Conservation (phyloP, 2,797 vertebrate genomes). For the Malacoraja senta region DNA sequence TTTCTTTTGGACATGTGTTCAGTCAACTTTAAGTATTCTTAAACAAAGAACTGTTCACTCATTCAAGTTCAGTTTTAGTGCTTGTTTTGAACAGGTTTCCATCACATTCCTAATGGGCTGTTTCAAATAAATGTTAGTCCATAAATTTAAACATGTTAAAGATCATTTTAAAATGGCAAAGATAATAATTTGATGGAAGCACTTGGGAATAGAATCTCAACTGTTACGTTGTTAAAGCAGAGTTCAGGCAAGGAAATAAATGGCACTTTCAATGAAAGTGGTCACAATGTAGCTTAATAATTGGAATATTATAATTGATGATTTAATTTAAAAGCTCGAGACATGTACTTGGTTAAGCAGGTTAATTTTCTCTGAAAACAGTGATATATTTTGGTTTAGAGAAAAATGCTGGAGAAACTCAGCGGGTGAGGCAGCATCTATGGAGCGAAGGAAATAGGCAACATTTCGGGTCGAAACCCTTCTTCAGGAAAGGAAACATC, state of each 20-base stretch:
- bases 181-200: not conserved
- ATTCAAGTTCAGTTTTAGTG: not conserved
- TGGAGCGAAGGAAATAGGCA: too few relatives aligned
- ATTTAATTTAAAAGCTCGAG: not conserved
- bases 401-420: too few relatives aligned
- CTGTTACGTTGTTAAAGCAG: not conserved
- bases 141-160: not conserved
- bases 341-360: not conserved
- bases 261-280: not conserved
- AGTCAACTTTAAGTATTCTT: not conserved
- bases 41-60: not conserved
- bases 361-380: not conserved
- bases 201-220: not conserved
- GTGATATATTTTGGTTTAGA: too few relatives aligned
- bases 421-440: too few relatives aligned
- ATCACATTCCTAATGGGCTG: not conserved
- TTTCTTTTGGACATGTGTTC: not conserved
- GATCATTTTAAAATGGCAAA: not conserved
- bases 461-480: too few relatives aligned
- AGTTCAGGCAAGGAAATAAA: not conserved
- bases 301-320: not conserved
- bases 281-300: not conserved
- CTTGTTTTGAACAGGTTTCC: not conserved
- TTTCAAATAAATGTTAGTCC: not conserved
- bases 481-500: too few relatives aligned